Base-by-base conservation (phyloP, 2,888 invertebrate species). In the Orthosia cruda region DNA sequence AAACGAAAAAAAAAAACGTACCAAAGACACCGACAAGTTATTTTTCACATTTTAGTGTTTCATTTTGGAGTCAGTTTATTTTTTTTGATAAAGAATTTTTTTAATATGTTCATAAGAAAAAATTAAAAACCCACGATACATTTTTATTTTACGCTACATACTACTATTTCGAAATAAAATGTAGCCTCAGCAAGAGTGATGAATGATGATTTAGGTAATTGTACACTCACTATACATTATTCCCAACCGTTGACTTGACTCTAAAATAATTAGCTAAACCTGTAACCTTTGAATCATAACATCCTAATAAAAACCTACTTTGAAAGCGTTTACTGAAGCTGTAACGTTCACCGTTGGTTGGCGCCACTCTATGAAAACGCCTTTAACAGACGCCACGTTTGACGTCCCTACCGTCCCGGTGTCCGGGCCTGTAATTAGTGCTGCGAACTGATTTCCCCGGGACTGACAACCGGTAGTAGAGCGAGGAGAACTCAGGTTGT, bases 391-490 rank as follows among this genome's bases (percentile, higher is more conserved):
- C 32, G n/a, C 57, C 18, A 47, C 66, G 66, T 64, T 67, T 74
- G 84, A 83, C 74, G 58, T 58, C n/a, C 50, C 59, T 52, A 57
- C 52, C n/a, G 1, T 47, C 59, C 52, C 52, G 58, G 58, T 32
- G 55, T 15, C 50, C 49, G 65, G 63, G 50, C 20, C 55, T 52
- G 80, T 80, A 81, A 83, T 81, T 79, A 81, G 83, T 49, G 74
- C 74, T 79, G 47, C 20, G n/a, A 80, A 67, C 62, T 69, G 74
- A 80, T 81, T 81, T 81, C 23, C 23, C 73, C 67, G 73, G 67
- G 52, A 83, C 79, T 83, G 73, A 73, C 73, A 73, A 55, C 67
- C 59, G 55, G 70, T 70, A 52, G n/a, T 47, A 45, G 45, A 66
- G 26, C 52, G 49, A 40, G 20, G 45, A 54, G 72, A 74, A 50